Evolutionary conservation across 2,888 invertebrate genomes (phyloP), one percentile per base, ranked within the genome.

Genomic region (Nomada ferruginata): DNA sequence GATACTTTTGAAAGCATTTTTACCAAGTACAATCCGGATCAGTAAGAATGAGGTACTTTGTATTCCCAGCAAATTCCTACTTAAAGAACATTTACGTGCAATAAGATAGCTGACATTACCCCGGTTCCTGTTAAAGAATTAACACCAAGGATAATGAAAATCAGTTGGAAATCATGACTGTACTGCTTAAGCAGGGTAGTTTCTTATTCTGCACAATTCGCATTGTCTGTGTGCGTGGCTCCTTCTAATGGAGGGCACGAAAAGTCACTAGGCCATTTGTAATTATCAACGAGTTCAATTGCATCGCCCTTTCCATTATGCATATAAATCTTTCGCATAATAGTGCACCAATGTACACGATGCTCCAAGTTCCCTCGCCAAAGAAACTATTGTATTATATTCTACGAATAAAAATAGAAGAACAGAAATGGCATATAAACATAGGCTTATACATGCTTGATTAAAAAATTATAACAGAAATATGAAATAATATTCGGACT

Each of bases 81-180:
- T 68, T 60, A 53, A 70, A 9, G 36, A 44, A 70, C 61, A 76
- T 61, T 53, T 63, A 18, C 55, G 70, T 55, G 47, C 70, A 63
- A 70, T 76, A 55, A 61, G 47, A 63, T 36, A 36, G 29, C 70
- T 15, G 44, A 36, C 70, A 55, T 70, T 75, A 61, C 53, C 3
- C 36, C 42, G 13, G 47, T 61, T 76, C 26, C 61, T 63, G 55
- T 63, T 52, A 47, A 29, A 70, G 47, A 71, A 70, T 71, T 73
- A 72, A 65, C 53, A 66, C 13, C 65, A 52, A 61, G 20, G 44
- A 73, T 72, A 73, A 65, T 65, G 57, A 73, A 77, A 73, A 65
- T 65, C 65, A 53, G 59, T 72, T 65, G 65, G 15, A 77, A 59
- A 65, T 60, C 52, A 57, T 47, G 59, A 65, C 65, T 36, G 52